Evolutionary conservation across 1,140 invertebrate genomes (phyloP), one percentile per base, ranked within the genome.

Genomic region (Acromyrmex heyeri): DNA sequence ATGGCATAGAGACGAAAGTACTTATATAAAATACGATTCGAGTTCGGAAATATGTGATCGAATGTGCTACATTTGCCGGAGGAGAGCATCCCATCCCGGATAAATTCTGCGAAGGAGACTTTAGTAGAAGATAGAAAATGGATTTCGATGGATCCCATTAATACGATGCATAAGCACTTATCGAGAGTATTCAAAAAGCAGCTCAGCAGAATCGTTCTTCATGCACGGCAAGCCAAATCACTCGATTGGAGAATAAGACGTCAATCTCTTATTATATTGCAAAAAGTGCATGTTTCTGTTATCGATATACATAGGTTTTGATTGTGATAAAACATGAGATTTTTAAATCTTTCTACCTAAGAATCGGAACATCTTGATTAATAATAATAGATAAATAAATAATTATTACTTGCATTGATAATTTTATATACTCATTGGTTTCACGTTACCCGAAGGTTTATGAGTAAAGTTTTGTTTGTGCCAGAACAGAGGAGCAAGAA

Each of bases 1-100:
- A 57, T 88, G 62, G 27, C 86, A 90, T 53, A 83, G 59, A 91
- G 83, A 86, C 78, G 88, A 92, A 86, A 86, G 86, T 85, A 90
- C 76, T 91, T 82, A 86, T 89, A 73, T 87, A 85, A 85, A 86
- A 85, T 76, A 76, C 70, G 86, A 87, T 48, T 91, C n/a, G 62
- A 87, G 65, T 78, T 87, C 75, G 69, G 61, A 78, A 88, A 44
- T 44, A 38, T 59, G 89, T 59, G 89, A 30, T 90, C 61, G 64
- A 91, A 78, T 57, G 50, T 87, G 72, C 85, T 79, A 59, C 69
- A 77, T 53, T 69, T 59, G 48, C 65, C 62, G 50, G 64, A 86
- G 12, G 3, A 16, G 44, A 48, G 24, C 75, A 10, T 10, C 14
- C 70, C 76, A 24, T 21, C 24, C 64, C 55, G 57, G 62, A 73